phyloP scores from a whole-genome alignment of 2,113 vertebrate species.

The Nymphicus hollandicus region DNA sequence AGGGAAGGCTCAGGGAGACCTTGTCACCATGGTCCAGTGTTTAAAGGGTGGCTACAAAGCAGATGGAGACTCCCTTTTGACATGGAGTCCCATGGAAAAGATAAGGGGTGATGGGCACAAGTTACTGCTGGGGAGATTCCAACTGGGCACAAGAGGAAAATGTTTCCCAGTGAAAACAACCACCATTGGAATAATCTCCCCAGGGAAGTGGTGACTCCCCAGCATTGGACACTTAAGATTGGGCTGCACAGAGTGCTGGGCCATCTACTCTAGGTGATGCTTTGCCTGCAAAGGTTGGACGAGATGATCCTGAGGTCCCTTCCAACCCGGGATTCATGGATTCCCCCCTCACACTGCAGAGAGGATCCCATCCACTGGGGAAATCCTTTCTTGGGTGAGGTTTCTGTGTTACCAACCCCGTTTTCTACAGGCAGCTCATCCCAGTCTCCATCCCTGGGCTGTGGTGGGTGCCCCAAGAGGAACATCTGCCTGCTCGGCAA shows the following conservation, averaged over 20 bases:
- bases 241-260: neutral
- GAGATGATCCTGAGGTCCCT: neutral
- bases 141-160: neutral
- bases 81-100: neutral
- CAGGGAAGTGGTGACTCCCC: neutral
- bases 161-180: neutral
- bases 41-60: neutral
- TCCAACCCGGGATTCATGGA: neutral
- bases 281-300: neutral
- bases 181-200: neutral
- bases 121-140: neutral
- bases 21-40: neutral
- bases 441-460: neutral
- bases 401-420: neutral
- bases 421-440: neutral
- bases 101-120: neutral
- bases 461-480: neutral
- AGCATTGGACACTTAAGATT: neutral
- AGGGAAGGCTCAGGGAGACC: neutral
- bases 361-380: neutral
- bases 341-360: accelerated
- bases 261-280: neutral
- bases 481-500: neutral
- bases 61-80: neutral
- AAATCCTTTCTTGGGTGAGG: neutral